Evolutionary conservation across 2,113 vertebrate species (phyloP), one percentile per base, ranked within the genome.

Genomic region (Tiliqua scincoides): DNA sequence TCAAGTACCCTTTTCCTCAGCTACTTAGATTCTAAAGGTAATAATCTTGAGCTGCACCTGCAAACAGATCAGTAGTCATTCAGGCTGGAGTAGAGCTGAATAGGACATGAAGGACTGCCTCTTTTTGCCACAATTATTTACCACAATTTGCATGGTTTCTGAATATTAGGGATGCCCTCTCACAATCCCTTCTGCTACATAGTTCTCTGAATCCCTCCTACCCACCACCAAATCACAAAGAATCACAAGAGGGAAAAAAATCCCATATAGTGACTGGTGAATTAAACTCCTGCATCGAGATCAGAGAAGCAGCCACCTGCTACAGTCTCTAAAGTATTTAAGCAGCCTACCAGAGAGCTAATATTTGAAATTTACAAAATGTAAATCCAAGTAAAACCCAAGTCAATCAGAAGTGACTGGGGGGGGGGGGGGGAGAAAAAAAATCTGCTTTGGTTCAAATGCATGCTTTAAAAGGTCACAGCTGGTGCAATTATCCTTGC

Each of bases 391-490:
- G 91, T 91, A 93, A 95, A 94, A 91, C 87, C 81, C 79, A 91
- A 96, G 91, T 95, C 94, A 96, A 96, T 94, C 95, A 94, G 88
- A 94, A 95, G 86, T 94, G 93, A 94, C 93, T 95, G 94, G 91
- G 95, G 32, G 6, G 25, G 3, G 21, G 48, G 12, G 27, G 4
- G 23, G 30, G 10, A 17, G 30, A 21, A 35, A 10, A 76, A 1
- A 6, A 40, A 94, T 90, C 84, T 62, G 12, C 91, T 93, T 92
- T 89, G 90, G 94, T 92, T 92, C 95, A 96, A 96, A 95, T 88
- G 85, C 20, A 0, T 91, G 89, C 86, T 97, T 94, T 91, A 71
- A 96, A 96, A 96, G 96, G 94, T 96, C 95, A 96, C 94, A 95
- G 94, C 91, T 95, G 91, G 90, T 94, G 86, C 87, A 95, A 95